Percentiles rank a stretch among this genome's conserved stretches.
These are phyloP conservation scores for Portevinia maculata DNA, from an alignment of 2,888 invertebrate species.

Conservation along the genomic window DNA sequence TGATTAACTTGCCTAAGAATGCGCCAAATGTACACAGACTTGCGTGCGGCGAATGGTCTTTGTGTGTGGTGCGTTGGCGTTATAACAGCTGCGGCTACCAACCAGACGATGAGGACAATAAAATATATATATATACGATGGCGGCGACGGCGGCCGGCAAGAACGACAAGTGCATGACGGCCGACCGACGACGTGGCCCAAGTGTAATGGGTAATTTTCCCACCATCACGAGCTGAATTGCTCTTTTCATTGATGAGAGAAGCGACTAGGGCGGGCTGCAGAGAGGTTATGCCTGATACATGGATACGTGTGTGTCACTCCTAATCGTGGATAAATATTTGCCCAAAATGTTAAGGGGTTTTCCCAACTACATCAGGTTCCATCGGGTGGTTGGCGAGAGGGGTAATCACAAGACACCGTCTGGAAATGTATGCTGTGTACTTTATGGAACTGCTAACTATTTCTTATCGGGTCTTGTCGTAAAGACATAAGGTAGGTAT, in stretches of 20 bases:
- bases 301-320: conserved; percentile 44
- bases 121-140: not conserved
- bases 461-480: conserved; percentile 63
- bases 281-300: conserved; percentile 28
- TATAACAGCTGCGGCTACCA: conserved; percentile 64
- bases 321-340: conserved; percentile 73
- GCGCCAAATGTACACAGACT: conserved; percentile 67
- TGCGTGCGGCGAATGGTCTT: conserved; percentile 48
- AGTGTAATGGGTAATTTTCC: conserved; percentile 68
- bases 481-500: conserved; percentile 29
- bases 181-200: conserved; percentile 35
- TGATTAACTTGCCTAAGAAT: conserved; percentile 62
- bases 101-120: conserved; percentile 9
- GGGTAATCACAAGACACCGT: conserved; percentile 7
- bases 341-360: conserved; percentile 66
- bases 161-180: conserved; percentile 67
- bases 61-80: conserved; percentile 58
- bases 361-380: conserved; percentile 47
- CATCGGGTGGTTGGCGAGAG: not conserved
- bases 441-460: conserved; percentile 55
- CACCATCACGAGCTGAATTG: conserved; percentile 59
- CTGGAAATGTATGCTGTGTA: conserved; percentile 55
- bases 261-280: conserved; percentile 12
- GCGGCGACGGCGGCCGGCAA: conserved; percentile 21
- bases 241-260: conserved; percentile 68